Evolutionary conservation across 2,888 invertebrate genomes (phyloP).

Genomic region (Melipona beecheii): DNA sequence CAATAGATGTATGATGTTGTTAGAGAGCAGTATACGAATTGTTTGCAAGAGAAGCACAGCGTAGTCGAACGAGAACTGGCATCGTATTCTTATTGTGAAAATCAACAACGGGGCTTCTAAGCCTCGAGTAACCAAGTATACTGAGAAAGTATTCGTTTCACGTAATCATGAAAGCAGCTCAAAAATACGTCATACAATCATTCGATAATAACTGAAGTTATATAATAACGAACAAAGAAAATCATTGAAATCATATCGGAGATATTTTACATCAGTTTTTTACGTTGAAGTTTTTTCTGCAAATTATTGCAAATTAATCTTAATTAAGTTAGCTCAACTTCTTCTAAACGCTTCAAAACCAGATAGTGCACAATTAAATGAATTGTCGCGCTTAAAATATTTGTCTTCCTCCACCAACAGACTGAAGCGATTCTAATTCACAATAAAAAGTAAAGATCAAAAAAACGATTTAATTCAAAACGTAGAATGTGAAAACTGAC

Average conservation of each 20-base stretch:
- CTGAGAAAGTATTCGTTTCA: slow-evolving; percentile 9
- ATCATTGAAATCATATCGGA: not conserved
- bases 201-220: not conserved
- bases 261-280: not conserved
- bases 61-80: slow-evolving; percentile 15
- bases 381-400: too few relatives aligned
- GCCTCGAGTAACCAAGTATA: not conserved
- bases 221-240: not conserved
- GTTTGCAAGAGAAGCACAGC: not conserved
- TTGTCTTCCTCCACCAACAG: too few relatives aligned
- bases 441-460: too few relatives aligned
- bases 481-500: too few relatives aligned
- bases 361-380: too few relatives aligned
- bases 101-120: slow-evolving; percentile 38
- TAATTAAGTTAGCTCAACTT: not conserved
- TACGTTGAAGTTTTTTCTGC: too few relatives aligned
- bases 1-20: too few relatives aligned
- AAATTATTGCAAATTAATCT: too few relatives aligned
- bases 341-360: too few relatives aligned
- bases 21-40: too few relatives aligned
- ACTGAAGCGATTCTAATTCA: not conserved
- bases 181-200: not conserved
- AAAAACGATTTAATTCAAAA: not conserved
- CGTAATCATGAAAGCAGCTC: slow-evolving; percentile 24
- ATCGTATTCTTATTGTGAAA: not conserved